Evolutionary conservation across 2,888 invertebrate genomes (phyloP), one percentile per base, ranked within the genome.

Genomic region (Sesamia inferens): DNA sequence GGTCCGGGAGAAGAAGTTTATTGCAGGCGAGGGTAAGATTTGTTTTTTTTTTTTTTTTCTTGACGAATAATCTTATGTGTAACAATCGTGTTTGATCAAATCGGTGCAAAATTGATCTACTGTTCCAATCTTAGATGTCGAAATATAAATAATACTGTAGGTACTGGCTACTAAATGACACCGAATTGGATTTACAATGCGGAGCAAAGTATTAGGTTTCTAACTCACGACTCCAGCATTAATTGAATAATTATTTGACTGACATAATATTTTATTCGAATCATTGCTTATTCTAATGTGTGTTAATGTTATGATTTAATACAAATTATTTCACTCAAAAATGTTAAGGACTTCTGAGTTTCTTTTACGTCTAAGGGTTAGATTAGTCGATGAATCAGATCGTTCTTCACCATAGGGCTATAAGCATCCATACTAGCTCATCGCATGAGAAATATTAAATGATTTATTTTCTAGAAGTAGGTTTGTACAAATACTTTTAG

Each of bases 171-270:
- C 54, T 68, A 54, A 79, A 68, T 79, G 76, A 76, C 61, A 71
- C 51, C 14, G 57, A 71, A 76, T 71, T 62, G 54, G 8, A 79
- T 76, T 79, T 79, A 79, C 57, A 5, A 47, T 55, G 47, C 74
- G 42, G 55, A 79, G 57, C 64, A 51, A 68, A 79, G 65, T 71
- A 79, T 79, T 67, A 51, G 57, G 76, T 79, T 80, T 55, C 79
- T 58, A 48, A 51, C 19, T 79, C 80, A 71, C 71, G 80, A 80
- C 58, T 74, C 31, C 19, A 55, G 51, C 24, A 14, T 57, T 58
- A 61, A 71, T 68, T 71, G 67, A 68, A 79, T 79, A 71, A 64
- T 22, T 44, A 79, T 78, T 74, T 63, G 24, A 75, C 61, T 65
- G 59, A 75, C 79, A 55, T 79, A 58, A 68, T 51, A 54, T 61